Evolutionary conservation across 2,888 invertebrate species (phyloP), one percentile per base, ranked within the genome.

Genomic region (Melolontha melolontha): DNA sequence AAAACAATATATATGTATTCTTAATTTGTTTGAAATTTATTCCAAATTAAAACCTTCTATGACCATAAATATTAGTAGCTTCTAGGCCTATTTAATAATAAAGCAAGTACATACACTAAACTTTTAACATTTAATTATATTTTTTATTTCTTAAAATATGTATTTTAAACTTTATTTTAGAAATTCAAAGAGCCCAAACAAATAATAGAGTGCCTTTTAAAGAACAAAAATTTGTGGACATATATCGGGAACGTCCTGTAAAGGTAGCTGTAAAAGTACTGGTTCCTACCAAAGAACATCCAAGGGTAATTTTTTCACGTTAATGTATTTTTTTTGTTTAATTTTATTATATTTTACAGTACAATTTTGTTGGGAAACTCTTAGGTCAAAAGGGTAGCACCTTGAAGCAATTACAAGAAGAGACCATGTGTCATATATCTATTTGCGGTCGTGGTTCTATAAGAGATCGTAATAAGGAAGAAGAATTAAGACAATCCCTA

Each of bases 401-500:
- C 6, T 88, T 97, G 88, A 96, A 96, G 80, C 90, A 94, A 68
- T 86, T 97, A 49, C 96, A 97, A 83, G 96, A 96, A 78, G 95
- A 96, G 79, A 96, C 97, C 2, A 93, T 95, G 88, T 96, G 96
- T 80, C 96, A 96, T 85, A 96, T 97, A 95, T 94, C 96, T 8
- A 93, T 97, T 17, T 87, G 96, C 6, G 97, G 97, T 11, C 88
- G 92, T 72, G 96, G 96, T 62, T 96, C 96, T 0, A 96, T 97
- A 93, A 91, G 94, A 79, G 96, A 97, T 84, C 93, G 88, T 57
- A 87, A 87, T 80, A 90, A 94, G 85, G 95, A 94, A 80, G 92
- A 93, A 77, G 92, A 82, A 71, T 84, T 93, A 39, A 87, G 95
- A 22, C 89, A 89, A 77, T 92, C 93, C 0, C 85, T 92, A 71